Evolutionary conservation across 2,113 vertebrate species (phyloP).

Genomic region (Arothron firmamentum): DNA sequence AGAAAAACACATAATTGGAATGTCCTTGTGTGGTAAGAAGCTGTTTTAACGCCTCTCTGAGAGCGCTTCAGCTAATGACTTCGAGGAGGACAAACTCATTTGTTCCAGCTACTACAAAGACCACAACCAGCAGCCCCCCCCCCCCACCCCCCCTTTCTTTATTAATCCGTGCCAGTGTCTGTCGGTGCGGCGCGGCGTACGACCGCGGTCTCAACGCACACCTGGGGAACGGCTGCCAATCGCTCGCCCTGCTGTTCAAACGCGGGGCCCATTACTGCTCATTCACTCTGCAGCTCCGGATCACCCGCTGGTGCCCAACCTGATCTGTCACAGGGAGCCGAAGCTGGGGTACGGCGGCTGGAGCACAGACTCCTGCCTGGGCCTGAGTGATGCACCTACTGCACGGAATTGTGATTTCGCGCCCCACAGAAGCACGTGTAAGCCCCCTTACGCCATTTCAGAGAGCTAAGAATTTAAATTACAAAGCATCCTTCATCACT

Average conservation of each 20-base stretch:
- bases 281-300: constrained; percentile 35
- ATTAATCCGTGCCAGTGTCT: constrained; percentile 55
- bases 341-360: constrained; percentile 28
- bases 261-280: constrained; percentile 25
- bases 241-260: constrained; percentile 16
- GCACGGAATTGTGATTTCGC: no score
- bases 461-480: not conserved
- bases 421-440: not conserved
- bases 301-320: constrained; percentile 32
- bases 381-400: constrained; percentile 26
- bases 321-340: constrained; percentile 30
- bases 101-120: constrained; percentile 10
- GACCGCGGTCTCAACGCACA: constrained; percentile 30
- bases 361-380: not conserved
- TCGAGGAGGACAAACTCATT: constrained; percentile 23
- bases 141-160: constrained; percentile 25
- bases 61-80: constrained; percentile 9
- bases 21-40: not conserved
- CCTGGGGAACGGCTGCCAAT: constrained; percentile 31
- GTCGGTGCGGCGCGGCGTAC: constrained; percentile 25
- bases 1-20: constrained; percentile 1
- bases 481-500: not conserved
- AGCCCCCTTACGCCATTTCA: not conserved
- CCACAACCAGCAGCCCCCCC: constrained; percentile 29
- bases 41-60: constrained; percentile 1